These are phyloP conservation scores for Seira musarum DNA, from an alignment of 2,888 invertebrate genomes.

Conservation along the genomic window DNA sequence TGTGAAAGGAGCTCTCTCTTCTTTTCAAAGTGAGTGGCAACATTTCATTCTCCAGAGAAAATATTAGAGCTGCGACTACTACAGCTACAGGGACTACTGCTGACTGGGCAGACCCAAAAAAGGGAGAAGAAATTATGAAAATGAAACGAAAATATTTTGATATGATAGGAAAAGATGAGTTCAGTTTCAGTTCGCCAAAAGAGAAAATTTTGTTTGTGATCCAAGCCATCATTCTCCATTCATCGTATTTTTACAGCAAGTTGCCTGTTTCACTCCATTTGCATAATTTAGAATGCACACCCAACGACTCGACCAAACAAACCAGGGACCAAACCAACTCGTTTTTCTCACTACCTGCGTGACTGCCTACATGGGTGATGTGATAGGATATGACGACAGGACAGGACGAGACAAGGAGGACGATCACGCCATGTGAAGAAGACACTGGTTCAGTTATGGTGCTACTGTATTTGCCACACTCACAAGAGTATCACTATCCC, in stretches of 20 bases:
- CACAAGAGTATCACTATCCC: not conserved
- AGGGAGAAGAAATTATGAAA: too few species aligned
- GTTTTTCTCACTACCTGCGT: constrained; percentile 17
- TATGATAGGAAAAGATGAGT: not conserved
- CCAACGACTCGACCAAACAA: too few species aligned
- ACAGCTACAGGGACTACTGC: too few species aligned
- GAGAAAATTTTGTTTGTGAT: constrained; percentile 28
- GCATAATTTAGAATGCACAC: constrained; percentile 57
- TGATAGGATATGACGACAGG: constrained; percentile 34
- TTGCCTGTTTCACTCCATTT: constrained; percentile 55
- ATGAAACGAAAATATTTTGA: not conserved
- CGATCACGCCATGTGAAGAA: constrained; percentile 31
- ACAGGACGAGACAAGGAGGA: constrained; percentile 28
- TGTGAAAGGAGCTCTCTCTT: not conserved
- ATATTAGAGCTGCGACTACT: constrained; percentile 38
- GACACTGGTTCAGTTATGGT: not conserved
- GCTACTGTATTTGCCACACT: not conserved
- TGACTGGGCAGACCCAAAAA: not conserved
- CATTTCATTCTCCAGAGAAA: constrained; percentile 40
- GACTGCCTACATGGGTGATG: too few species aligned
- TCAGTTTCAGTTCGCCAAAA: not conserved
- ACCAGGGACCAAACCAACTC: too few species aligned
- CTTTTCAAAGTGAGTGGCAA: constrained; percentile 12
- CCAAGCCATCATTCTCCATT: constrained; percentile 20
- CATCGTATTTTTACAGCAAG: constrained; percentile 50